Conservation (phyloP, 2,797 vertebrate genomes). For the Anabacerthia variegaticeps region DNA sequence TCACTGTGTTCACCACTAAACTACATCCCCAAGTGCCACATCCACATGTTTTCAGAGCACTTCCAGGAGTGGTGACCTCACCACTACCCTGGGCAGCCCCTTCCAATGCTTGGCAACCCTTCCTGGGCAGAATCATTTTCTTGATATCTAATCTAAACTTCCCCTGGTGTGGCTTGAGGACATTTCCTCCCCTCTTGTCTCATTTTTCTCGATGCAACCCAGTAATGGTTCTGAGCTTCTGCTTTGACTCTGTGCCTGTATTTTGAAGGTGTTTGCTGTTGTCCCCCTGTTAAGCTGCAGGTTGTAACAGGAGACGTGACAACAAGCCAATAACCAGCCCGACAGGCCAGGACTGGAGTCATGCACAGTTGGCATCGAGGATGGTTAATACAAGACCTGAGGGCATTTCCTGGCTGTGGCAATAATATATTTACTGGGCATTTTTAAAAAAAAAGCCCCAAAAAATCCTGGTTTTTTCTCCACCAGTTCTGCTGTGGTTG, state of each 20-base stretch:
- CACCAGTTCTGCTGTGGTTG: background rate
- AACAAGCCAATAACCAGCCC: background rate
- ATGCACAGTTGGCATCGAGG: background rate
- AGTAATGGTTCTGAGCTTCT: background rate
- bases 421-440: background rate
- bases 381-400: background rate
- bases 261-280: background rate
- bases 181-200: background rate
- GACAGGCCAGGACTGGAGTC: background rate
- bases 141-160: background rate
- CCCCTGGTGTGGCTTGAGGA: background rate
- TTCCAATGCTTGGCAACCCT: background rate
- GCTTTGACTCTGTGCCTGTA: background rate
- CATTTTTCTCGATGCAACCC: background rate
- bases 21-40: background rate
- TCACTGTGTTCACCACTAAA: background rate
- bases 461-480: background rate
- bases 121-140: background rate
- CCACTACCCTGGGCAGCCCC: background rate
- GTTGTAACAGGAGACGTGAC: background rate
- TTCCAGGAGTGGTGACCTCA: background rate
- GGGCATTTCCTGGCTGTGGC: background rate
- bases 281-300: background rate
- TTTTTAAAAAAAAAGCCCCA: background rate
- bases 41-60: fast-evolving